Conservation (phyloP, 2,113 vertebrate genomes). For the Chrysochloris asiatica region DNA sequence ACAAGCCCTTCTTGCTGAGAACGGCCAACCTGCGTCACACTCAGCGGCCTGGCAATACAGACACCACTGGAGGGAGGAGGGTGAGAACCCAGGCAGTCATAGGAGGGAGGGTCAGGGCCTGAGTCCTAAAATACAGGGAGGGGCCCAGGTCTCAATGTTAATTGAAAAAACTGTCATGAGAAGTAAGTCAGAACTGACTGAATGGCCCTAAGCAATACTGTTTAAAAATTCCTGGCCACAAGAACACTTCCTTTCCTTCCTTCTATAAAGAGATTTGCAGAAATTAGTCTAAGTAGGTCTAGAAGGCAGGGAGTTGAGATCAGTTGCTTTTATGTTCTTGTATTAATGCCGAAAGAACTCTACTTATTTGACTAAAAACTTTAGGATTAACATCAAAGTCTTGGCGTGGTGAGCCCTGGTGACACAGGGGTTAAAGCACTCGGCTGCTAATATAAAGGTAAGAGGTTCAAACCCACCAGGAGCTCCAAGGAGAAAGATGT, state of each 20-base stretch:
- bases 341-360: not conserved
- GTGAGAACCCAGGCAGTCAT: constrained; percentile 21
- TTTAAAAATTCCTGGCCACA: not conserved
- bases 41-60: constrained; percentile 64
- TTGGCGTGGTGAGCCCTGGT: not conserved
- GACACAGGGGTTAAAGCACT: too few species aligned
- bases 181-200: too few species aligned
- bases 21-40: constrained; percentile 86
- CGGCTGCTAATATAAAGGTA: too few species aligned
- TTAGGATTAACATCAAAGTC: not conserved
- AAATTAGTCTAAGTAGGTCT: not conserved
- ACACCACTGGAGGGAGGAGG: not conserved
- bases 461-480: too few species aligned
- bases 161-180: not conserved
- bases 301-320: not conserved
- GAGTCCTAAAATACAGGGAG: not conserved
- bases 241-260: not conserved
- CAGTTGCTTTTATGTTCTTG: not conserved
- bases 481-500: too few species aligned
- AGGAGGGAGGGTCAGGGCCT: not conserved
- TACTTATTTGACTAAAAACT: constrained; percentile 15
- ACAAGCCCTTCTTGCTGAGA: constrained; percentile 91
- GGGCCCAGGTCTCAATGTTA: not conserved
- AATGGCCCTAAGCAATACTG: too few species aligned
- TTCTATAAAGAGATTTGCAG: not conserved